Evolutionary conservation across 2,797 vertebrate genomes (phyloP), one percentile per base, ranked within the genome.

Genomic region (Menidia menidia): DNA sequence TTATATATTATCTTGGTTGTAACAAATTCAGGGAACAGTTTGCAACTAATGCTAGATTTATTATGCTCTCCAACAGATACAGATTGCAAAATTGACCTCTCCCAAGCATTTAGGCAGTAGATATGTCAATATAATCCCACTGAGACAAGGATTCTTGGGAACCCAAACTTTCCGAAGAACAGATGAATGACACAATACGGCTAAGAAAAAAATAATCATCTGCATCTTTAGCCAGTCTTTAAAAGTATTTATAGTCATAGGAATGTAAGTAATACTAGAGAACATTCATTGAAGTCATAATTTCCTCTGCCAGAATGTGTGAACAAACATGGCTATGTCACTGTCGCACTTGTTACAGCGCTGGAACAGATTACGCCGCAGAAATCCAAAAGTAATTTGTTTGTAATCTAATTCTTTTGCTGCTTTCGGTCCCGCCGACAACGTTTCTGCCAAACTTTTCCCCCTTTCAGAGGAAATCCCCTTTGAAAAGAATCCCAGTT

Each of bases 401-500:
- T 41, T 59, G 6, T 77, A 32, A 54, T 67, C 39, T 53, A 5
- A 4, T 16, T 16, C 10, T 2, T 18, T 52, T 3, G 9, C 4
- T 41, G 6, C 13, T 25, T 41, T 12, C 6, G 7, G 16, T 44
- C 30, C n/a, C 42, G 19, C 48, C 54, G 63, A 63, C 53, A 18
- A n/a, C 18, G 1, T 60, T 51, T 12, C 66, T 53, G 13, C 44
- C 56, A 19, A 56, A 4, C 11, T 8, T 43, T 19, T 13, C 35
- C 35, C 18, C 57, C n/a, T 32, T 71, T 31, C 25, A 42, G 42
- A 60, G 51, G 44, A 55, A 6, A 30, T 25, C 70, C 43, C 48
- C 45, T 19, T 43, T 73, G 60, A 77, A 80, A 68, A 61, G 57
- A 62, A 35, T 43, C 50, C 52, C 66, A 73, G 18, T 77, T 50